Percentiles rank a stretch among this genome's conserved stretches.
Evolutionary conservation across 2,113 vertebrate species (phyloP).

Genomic region (Salvelinus sp.): DNA sequence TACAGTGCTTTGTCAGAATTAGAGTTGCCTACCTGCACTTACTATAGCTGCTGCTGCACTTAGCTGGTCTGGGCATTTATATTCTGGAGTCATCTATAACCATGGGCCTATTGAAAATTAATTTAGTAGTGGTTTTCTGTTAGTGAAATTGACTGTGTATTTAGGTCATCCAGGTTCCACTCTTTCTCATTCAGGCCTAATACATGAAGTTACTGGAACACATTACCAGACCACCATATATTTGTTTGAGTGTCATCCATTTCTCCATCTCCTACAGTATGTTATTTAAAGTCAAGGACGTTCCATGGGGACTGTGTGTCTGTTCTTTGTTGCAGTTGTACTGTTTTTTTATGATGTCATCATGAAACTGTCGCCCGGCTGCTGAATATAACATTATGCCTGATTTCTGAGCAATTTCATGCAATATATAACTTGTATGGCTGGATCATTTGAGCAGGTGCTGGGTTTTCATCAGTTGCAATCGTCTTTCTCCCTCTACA

Average conservation of each 20-base stretch:
- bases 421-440: constrained; percentile 46
- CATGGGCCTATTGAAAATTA: constrained; percentile 26
- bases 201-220: constrained; percentile 6
- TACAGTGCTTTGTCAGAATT: constrained; percentile 44
- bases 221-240: constrained; percentile 27
- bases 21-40: constrained; percentile 12
- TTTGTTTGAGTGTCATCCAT: constrained; percentile 10
- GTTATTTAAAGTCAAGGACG: constrained; percentile 22
- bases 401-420: constrained; percentile 57
- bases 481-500: constrained; percentile 28
- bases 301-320: constrained; percentile 51
- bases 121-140: constrained; percentile 19
- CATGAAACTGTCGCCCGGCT: constrained; percentile 41
- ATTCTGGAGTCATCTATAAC: constrained; percentile 22
- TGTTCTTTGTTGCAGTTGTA: constrained; percentile 44
- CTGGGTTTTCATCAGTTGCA: constrained; percentile 43
- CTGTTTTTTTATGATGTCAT: constrained; percentile 56
- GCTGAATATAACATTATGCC: constrained; percentile 59
- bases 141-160: constrained; percentile 16
- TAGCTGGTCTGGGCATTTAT: constrained; percentile 24
- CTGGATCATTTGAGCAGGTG: constrained; percentile 46
- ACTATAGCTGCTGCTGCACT: constrained; percentile 11
- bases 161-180: constrained; percentile 1
- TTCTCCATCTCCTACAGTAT: constrained; percentile 6
- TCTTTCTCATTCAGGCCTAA: not conserved